Conservation (phyloP, 2,888 invertebrate species). For the Physocephala rufipes region DNA sequence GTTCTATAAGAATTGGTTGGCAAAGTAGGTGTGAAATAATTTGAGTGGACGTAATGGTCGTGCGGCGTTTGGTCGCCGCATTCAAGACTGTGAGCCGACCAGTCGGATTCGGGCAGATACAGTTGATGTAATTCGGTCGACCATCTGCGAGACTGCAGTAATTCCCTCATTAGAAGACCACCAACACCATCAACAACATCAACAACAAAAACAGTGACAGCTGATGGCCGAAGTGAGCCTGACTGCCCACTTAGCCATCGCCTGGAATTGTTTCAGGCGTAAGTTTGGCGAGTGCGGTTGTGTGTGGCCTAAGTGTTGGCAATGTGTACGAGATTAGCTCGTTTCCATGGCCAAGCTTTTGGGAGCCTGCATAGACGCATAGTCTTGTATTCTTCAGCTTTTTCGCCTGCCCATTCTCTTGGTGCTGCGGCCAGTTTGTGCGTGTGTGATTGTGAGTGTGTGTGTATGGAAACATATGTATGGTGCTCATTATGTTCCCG, state of each 20-base stretch:
- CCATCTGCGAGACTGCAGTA: constrained; percentile 51
- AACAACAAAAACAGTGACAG: no score
- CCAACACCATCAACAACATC: constrained; percentile 32
- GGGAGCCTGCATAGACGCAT: constrained; percentile 1
- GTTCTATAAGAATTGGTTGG: constrained; percentile 37
- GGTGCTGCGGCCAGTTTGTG: not conserved
- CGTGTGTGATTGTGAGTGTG: not conserved
- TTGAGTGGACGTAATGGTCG: constrained; percentile 33
- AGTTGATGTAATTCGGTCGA: not conserved
- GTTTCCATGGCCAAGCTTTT: constrained; percentile 22
- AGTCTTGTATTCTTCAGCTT: not conserved
- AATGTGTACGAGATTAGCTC: not conserved
- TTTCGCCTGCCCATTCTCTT: not conserved
- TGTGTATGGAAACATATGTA: constrained; percentile 10
- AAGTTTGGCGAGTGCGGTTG: constrained; percentile 49
- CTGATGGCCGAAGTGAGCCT: constrained; percentile 27
- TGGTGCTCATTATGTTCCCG: constrained; percentile 33
- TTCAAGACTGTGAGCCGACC: not conserved
- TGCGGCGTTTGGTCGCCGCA: constrained; percentile 1
- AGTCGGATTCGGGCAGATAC: not conserved
- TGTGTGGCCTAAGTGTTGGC: constrained; percentile 14
- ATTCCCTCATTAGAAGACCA: constrained; percentile 59
- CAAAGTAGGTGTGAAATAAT: constrained; percentile 49
- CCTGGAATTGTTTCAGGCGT: constrained; percentile 63
- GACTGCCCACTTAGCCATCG: constrained; percentile 58